phyloP scores from a whole-genome alignment of 2,888 invertebrate genomes.

The Stenichneumon culpator region DNA sequence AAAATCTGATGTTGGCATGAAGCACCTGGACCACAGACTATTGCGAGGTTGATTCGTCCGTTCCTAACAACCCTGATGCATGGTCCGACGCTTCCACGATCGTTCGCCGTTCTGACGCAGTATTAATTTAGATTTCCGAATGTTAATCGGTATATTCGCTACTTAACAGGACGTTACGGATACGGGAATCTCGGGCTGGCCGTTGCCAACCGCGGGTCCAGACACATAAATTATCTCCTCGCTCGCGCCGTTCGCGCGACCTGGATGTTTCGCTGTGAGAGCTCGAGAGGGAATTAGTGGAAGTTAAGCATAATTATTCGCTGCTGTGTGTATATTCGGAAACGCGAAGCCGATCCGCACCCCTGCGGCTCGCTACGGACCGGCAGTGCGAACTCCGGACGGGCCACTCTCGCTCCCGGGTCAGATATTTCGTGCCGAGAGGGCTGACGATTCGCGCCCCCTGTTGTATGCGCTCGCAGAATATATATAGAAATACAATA shows the following conservation, averaged over 20 bases:
- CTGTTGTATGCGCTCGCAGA: slow-evolving; percentile 4
- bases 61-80: slow-evolving; percentile 6
- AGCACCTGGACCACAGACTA: not conserved
- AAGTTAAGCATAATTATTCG: slow-evolving; percentile 59
- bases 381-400: slow-evolving; percentile 1
- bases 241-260: slow-evolving; percentile 9
- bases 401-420: slow-evolving; percentile 21
- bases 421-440: slow-evolving; percentile 44
- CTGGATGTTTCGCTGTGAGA: slow-evolving; percentile 23
- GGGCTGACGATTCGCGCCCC: slow-evolving; percentile 14
- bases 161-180: slow-evolving; percentile 40
- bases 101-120: slow-evolving; percentile 6
- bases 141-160: slow-evolving; percentile 55
- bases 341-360: slow-evolving; percentile 31
- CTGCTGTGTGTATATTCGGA: slow-evolving; percentile 33
- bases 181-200: slow-evolving; percentile 14
- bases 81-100: not conserved
- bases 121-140: slow-evolving; percentile 49
- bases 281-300: slow-evolving; percentile 36
- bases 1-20: not conserved
- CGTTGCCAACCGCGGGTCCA: slow-evolving; percentile 20
- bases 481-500: slow-evolving; percentile 12
- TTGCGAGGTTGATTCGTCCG: not conserved
- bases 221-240: slow-evolving; percentile 41
- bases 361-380: slow-evolving; percentile 15